phyloP scores from a whole-genome alignment of 2,797 vertebrate species.

The Pangasius larnaudii region DNA sequence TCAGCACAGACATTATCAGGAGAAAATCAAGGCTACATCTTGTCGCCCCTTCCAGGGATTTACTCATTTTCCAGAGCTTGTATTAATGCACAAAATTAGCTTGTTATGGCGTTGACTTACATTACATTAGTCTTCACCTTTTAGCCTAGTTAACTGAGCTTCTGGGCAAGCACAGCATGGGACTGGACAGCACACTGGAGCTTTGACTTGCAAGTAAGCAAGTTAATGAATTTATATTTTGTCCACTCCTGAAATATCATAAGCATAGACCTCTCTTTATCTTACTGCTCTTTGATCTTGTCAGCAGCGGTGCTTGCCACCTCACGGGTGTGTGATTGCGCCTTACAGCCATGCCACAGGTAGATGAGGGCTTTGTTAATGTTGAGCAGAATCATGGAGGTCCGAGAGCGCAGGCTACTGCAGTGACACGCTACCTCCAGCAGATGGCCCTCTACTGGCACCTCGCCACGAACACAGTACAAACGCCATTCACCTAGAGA shows the following conservation, averaged over 20 bases:
- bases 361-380: constrained; percentile 92
- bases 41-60: not conserved
- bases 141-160: not conserved
- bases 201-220: not conserved
- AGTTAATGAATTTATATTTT: not conserved
- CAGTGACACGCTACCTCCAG: constrained; percentile 97
- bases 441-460: constrained; percentile 89
- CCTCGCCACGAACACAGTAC: constrained; percentile 93
- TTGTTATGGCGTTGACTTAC: not conserved
- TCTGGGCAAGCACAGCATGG: not conserved
- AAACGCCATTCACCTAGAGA: constrained; percentile 91
- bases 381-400: constrained; percentile 94
- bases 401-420: constrained; percentile 93
- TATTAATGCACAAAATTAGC: not conserved
- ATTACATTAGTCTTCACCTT: not conserved
- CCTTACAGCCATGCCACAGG: constrained; percentile 98
- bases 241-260: too few species aligned
- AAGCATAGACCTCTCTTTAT: constrained; percentile 38
- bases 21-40: not conserved
- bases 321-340: constrained; percentile 86
- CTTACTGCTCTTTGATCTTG: constrained; percentile 96
- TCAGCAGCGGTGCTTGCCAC: constrained; percentile 87
- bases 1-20: not conserved
- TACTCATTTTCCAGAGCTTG: not conserved
- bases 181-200: not conserved